Base-by-base conservation (phyloP, 2,113 vertebrate genomes). In the Nycticryphes semicollaris region DNA sequence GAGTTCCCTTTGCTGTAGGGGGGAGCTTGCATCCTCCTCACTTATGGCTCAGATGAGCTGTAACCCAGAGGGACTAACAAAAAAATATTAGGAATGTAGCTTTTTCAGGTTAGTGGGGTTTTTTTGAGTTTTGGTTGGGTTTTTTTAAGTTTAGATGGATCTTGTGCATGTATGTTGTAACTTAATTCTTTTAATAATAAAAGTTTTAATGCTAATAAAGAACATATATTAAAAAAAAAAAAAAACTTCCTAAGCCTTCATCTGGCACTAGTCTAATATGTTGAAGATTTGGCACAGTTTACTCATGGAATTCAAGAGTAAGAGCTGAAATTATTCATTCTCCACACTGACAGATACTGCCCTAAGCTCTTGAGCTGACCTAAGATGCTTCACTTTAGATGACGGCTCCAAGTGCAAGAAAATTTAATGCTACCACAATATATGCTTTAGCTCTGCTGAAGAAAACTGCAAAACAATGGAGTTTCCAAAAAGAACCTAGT, bases 231-330 rank as follows among this genome's bases (percentile, higher is more conserved):
- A n/a, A 19, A 64, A 39, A 39, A 19, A 64, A 19, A 64, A 87
- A 86, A 82, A 48, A 53, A 9, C 43, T 75, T 84, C 23, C 31
- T 92, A 94, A 88, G 31, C 54, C 80, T 89, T 97, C 77, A 79
- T 76, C 80, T 94, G 83, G 80, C 53, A 76, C 45, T 79, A 23
- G n/a, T 69, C 37, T 90, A 78, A 25, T 48, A 72, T 24, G 43
- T 89, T 84, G 45, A 89, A 84, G 41, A 87, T 89, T 87, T 96
- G 91, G 41, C 74, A 91, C 45, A 89, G 83, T 67, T 88, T 86
- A 76, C 41, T 89, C 6, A 30, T 12, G 74, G 75, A 78, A 83
- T 75, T 92, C 57, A 92, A 81, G 48, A 94, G 51, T 90, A 93
- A 90, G 48, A 91, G 13, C 63, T 89, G 41, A 92, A 92, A 60